These are phyloP conservation scores for Heterotilapia buettikoferi DNA, from an alignment of 2,113 vertebrate genomes.

Conservation along the genomic window DNA sequence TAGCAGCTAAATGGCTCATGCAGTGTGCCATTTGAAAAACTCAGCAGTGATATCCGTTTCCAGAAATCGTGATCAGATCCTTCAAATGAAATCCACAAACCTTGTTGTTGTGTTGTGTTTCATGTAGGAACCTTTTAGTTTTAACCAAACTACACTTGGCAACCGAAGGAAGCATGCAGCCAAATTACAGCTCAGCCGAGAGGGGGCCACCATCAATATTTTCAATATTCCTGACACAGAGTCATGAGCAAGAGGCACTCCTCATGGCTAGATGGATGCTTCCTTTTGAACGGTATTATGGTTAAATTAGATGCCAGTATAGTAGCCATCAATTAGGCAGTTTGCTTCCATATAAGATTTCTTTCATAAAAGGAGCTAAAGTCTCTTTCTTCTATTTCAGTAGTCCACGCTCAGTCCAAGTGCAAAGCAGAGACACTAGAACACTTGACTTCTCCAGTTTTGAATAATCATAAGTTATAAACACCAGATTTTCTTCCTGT, in stretches of 20 bases:
- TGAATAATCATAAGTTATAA: not conserved
- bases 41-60: fast-evolving
- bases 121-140: not conserved
- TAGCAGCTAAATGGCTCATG: fast-evolving
- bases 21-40: not conserved
- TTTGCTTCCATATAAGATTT: not conserved
- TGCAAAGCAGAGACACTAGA: not conserved
- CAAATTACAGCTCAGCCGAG: not conserved
- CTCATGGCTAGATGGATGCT: fast-evolving
- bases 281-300: not conserved
- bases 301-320: not conserved
- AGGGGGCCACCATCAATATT: not conserved
- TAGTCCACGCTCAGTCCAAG: not conserved
- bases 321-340: not conserved
- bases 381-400: not conserved
- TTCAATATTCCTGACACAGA: not conserved
- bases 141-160: not conserved
- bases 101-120: not conserved
- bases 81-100: not conserved
- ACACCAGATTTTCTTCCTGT: not conserved
- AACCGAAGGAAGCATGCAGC: not conserved
- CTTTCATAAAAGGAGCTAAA: not conserved
- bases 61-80: not conserved
- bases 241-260: not conserved
- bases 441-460: not conserved